Conservation (phyloP, 2,888 invertebrate genomes). For the Apeira syringaria region DNA sequence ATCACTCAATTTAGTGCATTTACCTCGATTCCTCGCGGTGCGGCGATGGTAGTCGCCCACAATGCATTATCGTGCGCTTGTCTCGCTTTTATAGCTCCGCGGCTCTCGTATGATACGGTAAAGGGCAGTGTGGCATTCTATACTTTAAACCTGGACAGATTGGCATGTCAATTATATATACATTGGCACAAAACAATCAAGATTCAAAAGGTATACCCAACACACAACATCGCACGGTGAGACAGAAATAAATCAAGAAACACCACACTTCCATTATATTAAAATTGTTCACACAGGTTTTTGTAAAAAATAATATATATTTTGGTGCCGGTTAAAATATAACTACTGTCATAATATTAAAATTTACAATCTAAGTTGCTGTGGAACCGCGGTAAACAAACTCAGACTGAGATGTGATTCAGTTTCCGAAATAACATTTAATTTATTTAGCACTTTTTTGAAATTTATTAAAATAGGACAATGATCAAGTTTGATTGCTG, state of each 20-base stretch:
- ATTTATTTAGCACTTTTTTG: not conserved
- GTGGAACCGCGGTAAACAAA: conserved; percentile 19
- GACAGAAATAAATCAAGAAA: conserved; percentile 35
- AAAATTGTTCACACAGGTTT: conserved; percentile 8
- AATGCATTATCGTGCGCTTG: conserved; percentile 41
- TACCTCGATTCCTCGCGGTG: conserved; percentile 74
- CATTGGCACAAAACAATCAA: conserved; percentile 58
- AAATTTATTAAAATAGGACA: not conserved
- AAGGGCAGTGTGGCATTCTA: conserved; percentile 78
- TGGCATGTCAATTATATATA: conserved; percentile 67
- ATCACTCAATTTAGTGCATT: conserved; percentile 70
- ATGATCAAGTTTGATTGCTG: conserved; percentile 19
- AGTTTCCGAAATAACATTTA: conserved; percentile 3
- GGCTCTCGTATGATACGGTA: conserved; percentile 61
- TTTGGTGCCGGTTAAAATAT: conserved; percentile 17
- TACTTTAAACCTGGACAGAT: conserved; percentile 77
- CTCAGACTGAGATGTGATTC: conserved; percentile 18
- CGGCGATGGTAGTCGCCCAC: conserved; percentile 43
- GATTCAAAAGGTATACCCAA: conserved; percentile 33
- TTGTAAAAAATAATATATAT: conserved; percentile 16
- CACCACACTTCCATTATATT: conserved; percentile 65
- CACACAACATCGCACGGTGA: conserved; percentile 31
- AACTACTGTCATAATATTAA: conserved; percentile 33
- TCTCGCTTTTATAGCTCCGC: conserved; percentile 63
- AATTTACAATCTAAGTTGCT: conserved; percentile 21